Percentiles rank a stretch among this genome's conserved stretches.
phyloP scores from a whole-genome alignment of 1,140 invertebrate genomes.

The Cydia pomonella region DNA sequence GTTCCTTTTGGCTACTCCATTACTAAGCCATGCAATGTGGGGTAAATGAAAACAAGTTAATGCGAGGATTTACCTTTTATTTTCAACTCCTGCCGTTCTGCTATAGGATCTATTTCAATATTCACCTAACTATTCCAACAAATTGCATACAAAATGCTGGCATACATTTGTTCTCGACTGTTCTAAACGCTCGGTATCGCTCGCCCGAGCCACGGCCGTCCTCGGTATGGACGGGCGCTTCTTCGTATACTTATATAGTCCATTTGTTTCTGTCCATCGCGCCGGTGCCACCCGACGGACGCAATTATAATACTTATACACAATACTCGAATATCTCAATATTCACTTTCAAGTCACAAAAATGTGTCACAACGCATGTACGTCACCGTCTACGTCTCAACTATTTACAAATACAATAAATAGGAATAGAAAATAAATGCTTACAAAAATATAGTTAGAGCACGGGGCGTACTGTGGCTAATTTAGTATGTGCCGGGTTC shows the following conservation, averaged over 20 bases:
- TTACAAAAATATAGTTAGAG: slow-evolving; percentile 24
- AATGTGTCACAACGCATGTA: background rate
- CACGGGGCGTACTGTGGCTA: slow-evolving; percentile 13
- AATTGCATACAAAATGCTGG: slow-evolving; percentile 4
- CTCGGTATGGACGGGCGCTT: background rate
- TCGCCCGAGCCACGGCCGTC: background rate
- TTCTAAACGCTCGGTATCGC: background rate
- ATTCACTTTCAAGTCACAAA: slow-evolving; percentile 8
- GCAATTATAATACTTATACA: slow-evolving; percentile 8
- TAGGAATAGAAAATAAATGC: slow-evolving; percentile 30
- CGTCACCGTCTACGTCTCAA: slow-evolving; percentile 14
- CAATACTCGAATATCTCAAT: slow-evolving; percentile 10
- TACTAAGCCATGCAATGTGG: too few relatives aligned
- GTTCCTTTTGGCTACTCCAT: too few relatives aligned
- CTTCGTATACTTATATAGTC: background rate
- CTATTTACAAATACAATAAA: slow-evolving; percentile 30
- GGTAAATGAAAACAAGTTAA: background rate
- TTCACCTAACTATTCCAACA: background rate
- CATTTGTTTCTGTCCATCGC: background rate
- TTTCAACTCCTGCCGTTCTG: slow-evolving; percentile 2
- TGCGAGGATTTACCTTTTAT: background rate
- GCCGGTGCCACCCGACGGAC: background rate
- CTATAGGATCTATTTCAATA: slow-evolving; percentile 11
- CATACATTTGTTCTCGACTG: slow-evolving; percentile 3
- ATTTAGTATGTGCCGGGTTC: slow-evolving; percentile 19